Conservation (phyloP, 1,140 invertebrate genomes). For the Cotesia vestalis region DNA sequence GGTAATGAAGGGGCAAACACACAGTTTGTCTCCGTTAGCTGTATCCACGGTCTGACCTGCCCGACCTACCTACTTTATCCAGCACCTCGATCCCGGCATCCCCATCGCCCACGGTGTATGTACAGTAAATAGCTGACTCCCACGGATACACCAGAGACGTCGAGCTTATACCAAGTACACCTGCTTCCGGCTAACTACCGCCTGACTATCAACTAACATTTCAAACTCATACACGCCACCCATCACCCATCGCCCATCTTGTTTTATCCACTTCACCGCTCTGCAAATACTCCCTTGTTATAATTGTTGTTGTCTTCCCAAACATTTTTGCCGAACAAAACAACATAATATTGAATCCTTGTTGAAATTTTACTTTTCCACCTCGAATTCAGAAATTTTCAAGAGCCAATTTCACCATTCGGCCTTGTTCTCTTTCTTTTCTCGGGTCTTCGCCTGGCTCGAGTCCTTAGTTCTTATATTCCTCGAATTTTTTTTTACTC, state of each 20-base stretch:
- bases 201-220: constrained; percentile 33
- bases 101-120: background rate
- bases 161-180: constrained; percentile 20
- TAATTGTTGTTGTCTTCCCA: background rate
- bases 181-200: constrained; percentile 34
- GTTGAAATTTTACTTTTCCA: background rate
- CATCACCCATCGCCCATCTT: too few species aligned
- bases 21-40: constrained; percentile 63
- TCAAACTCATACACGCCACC: background rate
- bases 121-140: constrained; percentile 3
- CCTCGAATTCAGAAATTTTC: background rate
- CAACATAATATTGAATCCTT: background rate
- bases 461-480: background rate
- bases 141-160: constrained; percentile 19
- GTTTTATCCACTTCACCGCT: too few species aligned
- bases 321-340: too few species aligned
- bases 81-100: constrained; percentile 10
- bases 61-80: constrained; percentile 46
- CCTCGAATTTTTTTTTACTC: background rate
- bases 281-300: background rate
- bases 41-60: constrained; percentile 47
- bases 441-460: too few species aligned
- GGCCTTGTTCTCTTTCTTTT: too few species aligned
- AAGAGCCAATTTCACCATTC: background rate
- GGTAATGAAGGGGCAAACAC: constrained; percentile 64